Evolutionary conservation across 2,888 invertebrate species (phyloP), one percentile per base, ranked within the genome.

Genomic region (Hydriomena furcata): DNA sequence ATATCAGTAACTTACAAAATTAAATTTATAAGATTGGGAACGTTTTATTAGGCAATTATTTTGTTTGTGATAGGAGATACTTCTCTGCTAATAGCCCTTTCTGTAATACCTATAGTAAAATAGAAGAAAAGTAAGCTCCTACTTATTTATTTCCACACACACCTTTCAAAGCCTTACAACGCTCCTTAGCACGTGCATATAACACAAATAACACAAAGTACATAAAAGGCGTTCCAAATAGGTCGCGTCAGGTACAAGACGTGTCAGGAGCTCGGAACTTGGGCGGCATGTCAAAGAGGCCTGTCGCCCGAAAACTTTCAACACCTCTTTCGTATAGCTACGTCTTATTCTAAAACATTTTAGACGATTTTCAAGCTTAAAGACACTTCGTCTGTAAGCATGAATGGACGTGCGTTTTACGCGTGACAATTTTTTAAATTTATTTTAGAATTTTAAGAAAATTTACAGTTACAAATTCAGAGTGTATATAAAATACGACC

Each of bases 211-310:
- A 57, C 59, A 56, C 58, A 55, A 56, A 61, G 60, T 65, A 61
- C 55, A 63, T 52, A 59, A 64, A 65, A 63, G 61, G 57, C 60
- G 52, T 55, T 63, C 46, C 35, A 53, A 60, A 57, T 52, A 42
- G 52, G 43, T 59, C 61, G 62, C 54, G 60, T 50, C 59, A 49
- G 24, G 41, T 27, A 44, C 40, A 34, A 38, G 31, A 49, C 40
- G 45, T 51, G 54, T 38, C 40, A 36, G 44, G 52, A 56, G 53
- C 63, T 63, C 45, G 34, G 38, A 51, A 58, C 52, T 56, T 46
- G 58, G 44, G 49, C 51, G 56, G 59, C 60, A 52, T 64, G 64
- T 64, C 68, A 64, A 57, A 65, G 59, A 57, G 55, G 56, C 53
- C 44, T 57, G 63, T 60, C 60, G 59, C 49, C 48, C 28, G 57